phyloP scores from a whole-genome alignment of 2,113 vertebrate genomes.

The Lepidothrix coronata region DNA sequence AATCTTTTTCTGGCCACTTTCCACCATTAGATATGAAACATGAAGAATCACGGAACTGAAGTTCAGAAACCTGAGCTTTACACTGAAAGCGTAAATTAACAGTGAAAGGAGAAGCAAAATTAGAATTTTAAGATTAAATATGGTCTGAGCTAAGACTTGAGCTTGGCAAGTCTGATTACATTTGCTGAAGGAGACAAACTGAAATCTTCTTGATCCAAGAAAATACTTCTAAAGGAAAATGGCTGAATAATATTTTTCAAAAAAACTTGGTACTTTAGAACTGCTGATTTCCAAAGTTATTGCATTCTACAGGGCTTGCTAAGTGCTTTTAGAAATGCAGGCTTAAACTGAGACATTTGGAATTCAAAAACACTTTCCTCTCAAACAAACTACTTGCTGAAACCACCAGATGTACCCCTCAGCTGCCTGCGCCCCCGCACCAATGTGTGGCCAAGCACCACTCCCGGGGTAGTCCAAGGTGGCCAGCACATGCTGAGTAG shows the following conservation, averaged over 20 bases:
- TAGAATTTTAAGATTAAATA: not conserved
- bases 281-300: not conserved
- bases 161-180: not conserved
- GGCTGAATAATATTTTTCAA: not conserved
- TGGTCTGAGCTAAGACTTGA: not conserved
- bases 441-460: accelerated
- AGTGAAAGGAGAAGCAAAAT: not conserved
- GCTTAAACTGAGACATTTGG: not conserved
- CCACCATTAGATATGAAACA: not conserved
- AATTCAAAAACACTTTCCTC: not conserved
- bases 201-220: not conserved
- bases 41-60: not conserved
- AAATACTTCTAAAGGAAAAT: not conserved
- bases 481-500: not conserved
- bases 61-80: not conserved
- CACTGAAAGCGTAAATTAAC: not conserved
- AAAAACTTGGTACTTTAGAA: not conserved
- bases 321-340: not conserved
- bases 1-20: not conserved
- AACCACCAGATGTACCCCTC: accelerated
- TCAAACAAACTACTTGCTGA: not conserved
- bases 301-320: not conserved
- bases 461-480: not conserved
- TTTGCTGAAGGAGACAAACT: not conserved
- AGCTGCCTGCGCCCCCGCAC: not conserved